Base-by-base conservation (phyloP, 2,113 vertebrate genomes). In the Hypanus sabinus region DNA sequence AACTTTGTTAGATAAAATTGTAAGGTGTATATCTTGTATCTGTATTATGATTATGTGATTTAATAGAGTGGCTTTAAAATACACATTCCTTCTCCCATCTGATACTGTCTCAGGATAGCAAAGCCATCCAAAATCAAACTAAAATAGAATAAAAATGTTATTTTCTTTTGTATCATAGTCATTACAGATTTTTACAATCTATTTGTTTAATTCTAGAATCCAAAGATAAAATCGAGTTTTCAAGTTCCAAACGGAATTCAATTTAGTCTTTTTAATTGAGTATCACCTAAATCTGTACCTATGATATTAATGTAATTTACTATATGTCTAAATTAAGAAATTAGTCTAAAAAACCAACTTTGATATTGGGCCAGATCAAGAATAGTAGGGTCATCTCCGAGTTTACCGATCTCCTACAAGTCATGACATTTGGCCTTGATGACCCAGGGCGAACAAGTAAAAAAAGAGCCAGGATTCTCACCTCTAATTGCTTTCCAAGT, bases 381-480 rank as follows among this genome's bases (percentile, higher is more conserved):
- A 70, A 76, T 30, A 7, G 10, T 79, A n/a, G 46, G 76, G 33
- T 36, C 76, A 36, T 79, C 33, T 36, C 76, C 30, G 75, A 76
- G n/a, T 79, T 36, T 79, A 10, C n/a, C 18, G 33, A 79, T 79
- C n/a, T 79, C n/a, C 2, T 14, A 36, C 76, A 33, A 79, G n/a
- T 36, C 76, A 36, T 36, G 76, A 79, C 76, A 36, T 36, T 79
- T 36, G 76, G n/a, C 76, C 76, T 79, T 79, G 76, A 36, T 79
- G 33, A 14, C n/a, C 76, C 76, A 36, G 76, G 76, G 76, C 76
- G 33, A 79, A 79, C n/a, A 79, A 36, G 76, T 36, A 16, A n/a
- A 79, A n/a, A 79, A 79, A 79, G 76, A 79, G 76, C 76, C 76
- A 79, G 76, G n/a, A 79, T 79, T 36, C 76, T 18, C 76, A 79